phyloP scores from a whole-genome alignment of 1,140 invertebrate genomes.

The Euwallacea fornicatus region DNA sequence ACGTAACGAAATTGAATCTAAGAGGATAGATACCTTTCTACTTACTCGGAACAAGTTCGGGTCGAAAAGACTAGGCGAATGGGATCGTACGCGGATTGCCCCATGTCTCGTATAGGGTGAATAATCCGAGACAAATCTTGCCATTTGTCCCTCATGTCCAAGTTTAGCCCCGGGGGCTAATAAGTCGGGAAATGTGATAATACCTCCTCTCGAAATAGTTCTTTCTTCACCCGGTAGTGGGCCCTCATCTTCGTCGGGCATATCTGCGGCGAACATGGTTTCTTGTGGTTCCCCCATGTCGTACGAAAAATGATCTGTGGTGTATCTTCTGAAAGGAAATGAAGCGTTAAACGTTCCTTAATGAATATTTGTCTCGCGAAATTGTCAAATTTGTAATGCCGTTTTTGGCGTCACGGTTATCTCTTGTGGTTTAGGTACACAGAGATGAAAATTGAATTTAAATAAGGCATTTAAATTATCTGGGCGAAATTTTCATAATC shows the following conservation, averaged over 20 bases:
- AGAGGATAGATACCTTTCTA: conserved; percentile 16
- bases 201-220: conserved; percentile 36
- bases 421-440: not conserved
- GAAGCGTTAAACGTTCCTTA: no score
- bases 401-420: not conserved
- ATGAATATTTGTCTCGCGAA: no score
- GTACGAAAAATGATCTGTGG: conserved; percentile 31
- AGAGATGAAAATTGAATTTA: not conserved
- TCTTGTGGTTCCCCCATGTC: conserved; percentile 33
- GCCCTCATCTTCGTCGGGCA: conserved; percentile 22
- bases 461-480: conserved; percentile 1
- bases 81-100: conserved; percentile 30
- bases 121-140: conserved; percentile 40
- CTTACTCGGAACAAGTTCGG: conserved; percentile 46
- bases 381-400: no score
- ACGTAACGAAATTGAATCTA: no score
- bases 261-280: conserved; percentile 28
- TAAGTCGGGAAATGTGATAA: conserved; percentile 53
- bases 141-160: conserved; percentile 36
- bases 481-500: conserved; percentile 3
- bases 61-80: conserved; percentile 45
- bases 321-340: conserved; percentile 25
- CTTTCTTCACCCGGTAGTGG: conserved; percentile 10
- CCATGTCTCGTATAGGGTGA: conserved; percentile 34
- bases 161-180: conserved; percentile 49